Base-by-base conservation (phyloP, 2,797 vertebrate species). In the Esox lucius region DNA sequence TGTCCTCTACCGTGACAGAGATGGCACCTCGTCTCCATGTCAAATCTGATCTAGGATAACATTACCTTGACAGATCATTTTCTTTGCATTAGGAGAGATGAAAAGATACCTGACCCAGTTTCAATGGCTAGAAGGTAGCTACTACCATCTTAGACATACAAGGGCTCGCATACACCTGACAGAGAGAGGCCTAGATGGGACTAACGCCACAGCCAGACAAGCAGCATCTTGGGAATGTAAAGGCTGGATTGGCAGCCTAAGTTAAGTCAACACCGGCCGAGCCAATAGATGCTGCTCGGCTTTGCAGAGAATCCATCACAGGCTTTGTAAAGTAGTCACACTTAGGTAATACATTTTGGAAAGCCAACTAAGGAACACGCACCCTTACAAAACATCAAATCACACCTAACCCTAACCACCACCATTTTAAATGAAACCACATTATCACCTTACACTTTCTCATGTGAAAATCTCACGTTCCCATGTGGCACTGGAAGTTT, bases 41-140 rank as follows among this genome's bases (percentile, higher is more conserved):
- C 28, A 24, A 70, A 80, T 78, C 84, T 84, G 79, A 84, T 88
- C 75, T 73, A n/a, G 73, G 89, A 90, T 88, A 82, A 62, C 83
- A 91, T 91, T 90, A 42, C 66, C 19, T 8, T 68, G 31, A 42
- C 33, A 19, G 31, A 68, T 35, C 33, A 19, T 11, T n/a, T 16
- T 13, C 66, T 68, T 68, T 22, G 39, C 66, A n/a, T 68, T 42
- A 42, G n/a, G 62, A 39, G 9, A 11, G 19, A 68, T 42, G 8
- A n/a, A n/a, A n/a, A 68, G 3, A n/a, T n/a, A 68, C 11, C 56
- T 61, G 56, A 24, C 56, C 56, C 19, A 17, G 15, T 68, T 4
- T 39, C 35, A 42, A 35, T 68, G 17, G 15, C 31, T 35, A 67
- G 19, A 35, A 31, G 66, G 9, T 3, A 42, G 33, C 33, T 16